Conservation (phyloP, 2,888 invertebrate species). For the Dolichopus griseipennis region DNA sequence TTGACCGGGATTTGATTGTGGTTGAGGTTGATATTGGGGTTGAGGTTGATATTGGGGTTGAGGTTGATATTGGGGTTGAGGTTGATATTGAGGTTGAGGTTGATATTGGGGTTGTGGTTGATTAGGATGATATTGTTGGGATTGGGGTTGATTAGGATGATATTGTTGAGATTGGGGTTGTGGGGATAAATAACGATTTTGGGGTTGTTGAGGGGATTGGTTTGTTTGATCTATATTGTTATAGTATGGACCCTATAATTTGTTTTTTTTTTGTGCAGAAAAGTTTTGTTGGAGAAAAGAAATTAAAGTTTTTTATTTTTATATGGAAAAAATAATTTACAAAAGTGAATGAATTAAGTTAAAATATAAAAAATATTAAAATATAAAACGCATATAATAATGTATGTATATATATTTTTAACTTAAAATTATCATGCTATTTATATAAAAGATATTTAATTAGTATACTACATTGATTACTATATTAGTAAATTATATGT, state of each 20-base stretch:
- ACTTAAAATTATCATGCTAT: no score
- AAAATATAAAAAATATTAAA: no score
- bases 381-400: no score
- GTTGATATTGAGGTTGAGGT: conserved; percentile 21
- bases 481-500: no score
- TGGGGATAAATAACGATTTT: not conserved
- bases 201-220: not conserved
- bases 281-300: not conserved
- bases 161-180: not conserved
- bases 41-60: not conserved
- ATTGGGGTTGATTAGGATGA: no score
- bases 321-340: not conserved
- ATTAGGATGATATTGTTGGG: not conserved
- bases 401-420: no score
- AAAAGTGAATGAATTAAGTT: not conserved
- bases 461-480: no score
- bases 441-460: no score
- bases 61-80: not conserved
- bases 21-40: conserved; percentile 13
- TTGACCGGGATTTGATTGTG: conserved; percentile 14
- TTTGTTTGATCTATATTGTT: not conserved
- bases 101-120: not conserved
- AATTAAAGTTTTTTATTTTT: not conserved
- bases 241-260: not conserved
- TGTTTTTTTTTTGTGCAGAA: not conserved